Base-by-base conservation (phyloP, 2,797 vertebrate genomes). In the Yasuhikotakia modesta region DNA sequence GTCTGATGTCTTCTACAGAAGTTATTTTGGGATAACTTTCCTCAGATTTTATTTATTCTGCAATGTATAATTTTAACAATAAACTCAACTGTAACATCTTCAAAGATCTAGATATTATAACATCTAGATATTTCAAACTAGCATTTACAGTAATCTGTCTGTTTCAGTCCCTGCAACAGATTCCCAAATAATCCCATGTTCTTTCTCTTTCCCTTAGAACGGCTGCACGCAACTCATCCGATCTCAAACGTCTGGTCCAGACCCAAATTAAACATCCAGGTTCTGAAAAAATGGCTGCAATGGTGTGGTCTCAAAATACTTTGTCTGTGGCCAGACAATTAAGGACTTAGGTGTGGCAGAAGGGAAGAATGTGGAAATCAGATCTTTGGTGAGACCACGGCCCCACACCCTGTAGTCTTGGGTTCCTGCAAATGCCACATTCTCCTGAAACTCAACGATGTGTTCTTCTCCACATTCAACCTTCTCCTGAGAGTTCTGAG, bases 281-380 rank as follows among this genome's bases (percentile, higher is more conserved):
- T 92, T 88, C 69, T 84, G 89, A 90, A 89, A 91, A 91, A 85
- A 83, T 89, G 83, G 89, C 91, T 88, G 87, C 85, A 89, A 91
- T 83, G 83, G 90, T 93, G 91, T 90, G 92, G 92, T 92, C 90
- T 92, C 85, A 85, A 88, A 87, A 88, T 91, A 92, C 92, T 93
- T 91, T 90, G 89, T 92, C 90, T 93, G 91, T 88, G 91, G 91
- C 90, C 89, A 88, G 89, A 91, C 91, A 93, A 93, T 93, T 93
- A 92, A 90, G 92, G 91, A 92, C 90, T 93, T 93, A 93, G 92
- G 92, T 93, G 91, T 91, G 92, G 92, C 88, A 85, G 70, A 92
- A 90, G 89, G 90, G 90, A 93, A 91, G 91, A 94, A 93, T 93
- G 92, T 93, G 86, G 92, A 92, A 92, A 93, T 90, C 76, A 86